A percentile compares a stretch with the other conserved stretches of the same genome.
These are phyloP conservation scores for Nomada ferruginata DNA, from an alignment of 2,888 invertebrate species.

Conservation along the genomic window DNA sequence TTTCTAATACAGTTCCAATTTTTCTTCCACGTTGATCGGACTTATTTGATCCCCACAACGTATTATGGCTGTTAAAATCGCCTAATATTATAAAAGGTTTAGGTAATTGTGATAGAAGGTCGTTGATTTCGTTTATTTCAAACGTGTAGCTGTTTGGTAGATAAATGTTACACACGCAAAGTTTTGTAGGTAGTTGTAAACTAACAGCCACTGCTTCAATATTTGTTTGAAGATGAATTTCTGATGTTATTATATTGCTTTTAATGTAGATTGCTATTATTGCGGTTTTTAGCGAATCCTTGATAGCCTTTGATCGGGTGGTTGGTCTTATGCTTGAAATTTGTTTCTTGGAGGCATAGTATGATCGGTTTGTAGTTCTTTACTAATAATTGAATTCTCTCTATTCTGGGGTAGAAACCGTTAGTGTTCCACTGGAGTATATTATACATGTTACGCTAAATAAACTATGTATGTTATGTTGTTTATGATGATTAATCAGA, in stretches of 20 bases:
- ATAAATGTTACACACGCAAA: background rate
- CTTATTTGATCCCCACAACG: background rate
- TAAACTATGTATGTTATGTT: too few relatives aligned
- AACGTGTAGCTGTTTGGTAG: background rate
- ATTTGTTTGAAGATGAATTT: constrained; percentile 7
- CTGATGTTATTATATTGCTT: background rate
- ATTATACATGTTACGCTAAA: too few relatives aligned
- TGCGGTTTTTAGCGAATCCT: background rate
- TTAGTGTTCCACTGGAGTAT: too few relatives aligned
- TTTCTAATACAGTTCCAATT: background rate
- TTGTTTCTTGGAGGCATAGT: background rate
- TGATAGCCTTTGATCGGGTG: background rate
- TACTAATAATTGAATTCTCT: too few relatives aligned
- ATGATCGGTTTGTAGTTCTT: too few relatives aligned
- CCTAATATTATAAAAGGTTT: background rate
- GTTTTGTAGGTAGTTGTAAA: background rate
- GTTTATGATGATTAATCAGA: too few relatives aligned
- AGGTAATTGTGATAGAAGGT: background rate
- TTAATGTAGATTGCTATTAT: background rate
- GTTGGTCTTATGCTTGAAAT: background rate
- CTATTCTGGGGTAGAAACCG: too few relatives aligned
- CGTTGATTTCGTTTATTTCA: background rate
- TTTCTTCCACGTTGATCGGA: background rate
- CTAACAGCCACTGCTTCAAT: constrained; percentile 12
- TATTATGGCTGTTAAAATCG: background rate